Evolutionary conservation across 2,113 vertebrate genomes (phyloP).

Genomic region (Glareola pratincola): DNA sequence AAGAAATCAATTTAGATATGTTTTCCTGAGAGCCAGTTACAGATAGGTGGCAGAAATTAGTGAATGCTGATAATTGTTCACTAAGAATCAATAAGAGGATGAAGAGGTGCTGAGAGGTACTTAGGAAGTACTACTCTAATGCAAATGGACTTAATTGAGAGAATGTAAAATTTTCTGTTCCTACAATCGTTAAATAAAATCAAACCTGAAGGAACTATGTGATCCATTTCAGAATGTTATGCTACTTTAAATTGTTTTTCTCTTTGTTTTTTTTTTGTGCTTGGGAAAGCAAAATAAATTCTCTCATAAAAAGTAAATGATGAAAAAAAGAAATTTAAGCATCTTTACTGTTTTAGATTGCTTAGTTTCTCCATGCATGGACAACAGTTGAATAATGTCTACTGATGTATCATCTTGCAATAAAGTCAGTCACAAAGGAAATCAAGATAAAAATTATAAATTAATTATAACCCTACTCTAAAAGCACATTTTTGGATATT

Average conservation of each 20-base stretch:
- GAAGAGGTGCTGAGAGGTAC: neutral
- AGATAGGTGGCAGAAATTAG: neutral
- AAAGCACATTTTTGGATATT: neutral
- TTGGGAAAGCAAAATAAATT: neutral
- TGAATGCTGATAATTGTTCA: neutral
- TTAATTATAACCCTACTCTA: neutral
- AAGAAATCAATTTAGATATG: neutral
- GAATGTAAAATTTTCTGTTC: neutral
- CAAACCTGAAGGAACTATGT: neutral
- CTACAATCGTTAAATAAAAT: neutral
- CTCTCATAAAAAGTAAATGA: neutral
- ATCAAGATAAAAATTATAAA: neutral
- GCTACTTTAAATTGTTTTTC: neutral
- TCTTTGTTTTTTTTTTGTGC: neutral
- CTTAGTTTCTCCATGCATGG: neutral
- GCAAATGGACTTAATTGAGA: neutral
- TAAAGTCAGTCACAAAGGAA: constrained; percentile 31
- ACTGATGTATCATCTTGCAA: neutral
- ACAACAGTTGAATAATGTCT: neutral
- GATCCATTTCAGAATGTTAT: neutral
- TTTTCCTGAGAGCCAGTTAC: neutral
- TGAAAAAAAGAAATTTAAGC: neutral
- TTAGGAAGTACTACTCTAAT: neutral
- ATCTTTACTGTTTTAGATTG: neutral
- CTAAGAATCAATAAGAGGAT: neutral